Conservation (phyloP, 2,113 vertebrate genomes). For the Albula goreensis region DNA sequence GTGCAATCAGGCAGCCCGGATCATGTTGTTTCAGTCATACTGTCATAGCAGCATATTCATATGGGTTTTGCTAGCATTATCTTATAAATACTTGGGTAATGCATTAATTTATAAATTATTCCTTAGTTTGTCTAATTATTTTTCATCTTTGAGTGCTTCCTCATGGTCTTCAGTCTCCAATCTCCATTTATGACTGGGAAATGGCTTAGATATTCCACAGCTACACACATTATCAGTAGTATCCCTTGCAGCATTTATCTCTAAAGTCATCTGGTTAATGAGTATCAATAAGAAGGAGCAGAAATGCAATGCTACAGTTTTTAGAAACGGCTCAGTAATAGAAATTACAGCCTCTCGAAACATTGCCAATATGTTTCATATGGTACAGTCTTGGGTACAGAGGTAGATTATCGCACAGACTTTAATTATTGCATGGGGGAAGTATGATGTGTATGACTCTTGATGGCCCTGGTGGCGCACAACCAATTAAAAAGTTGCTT, state of each 20-base stretch:
- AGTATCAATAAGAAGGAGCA: background rate
- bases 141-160: background rate
- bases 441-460: background rate
- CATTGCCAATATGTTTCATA: background rate
- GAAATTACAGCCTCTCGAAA: background rate
- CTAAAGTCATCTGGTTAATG: background rate
- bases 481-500: background rate
- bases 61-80: too few species aligned
- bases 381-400: too few species aligned
- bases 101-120: background rate
- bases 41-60: background rate
- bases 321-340: background rate
- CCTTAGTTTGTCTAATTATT: background rate
- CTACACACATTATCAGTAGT: background rate
- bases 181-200: background rate
- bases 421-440: background rate
- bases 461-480: too few species aligned
- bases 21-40: background rate
- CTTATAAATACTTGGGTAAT: too few species aligned
- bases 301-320: background rate
- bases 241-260: background rate
- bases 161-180: too few species aligned
- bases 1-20: too few species aligned
- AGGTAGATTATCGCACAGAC: background rate
- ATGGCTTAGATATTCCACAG: background rate